Conservation (phyloP, 2,888 invertebrate genomes). For the Lasioglossum zephyrum region DNA sequence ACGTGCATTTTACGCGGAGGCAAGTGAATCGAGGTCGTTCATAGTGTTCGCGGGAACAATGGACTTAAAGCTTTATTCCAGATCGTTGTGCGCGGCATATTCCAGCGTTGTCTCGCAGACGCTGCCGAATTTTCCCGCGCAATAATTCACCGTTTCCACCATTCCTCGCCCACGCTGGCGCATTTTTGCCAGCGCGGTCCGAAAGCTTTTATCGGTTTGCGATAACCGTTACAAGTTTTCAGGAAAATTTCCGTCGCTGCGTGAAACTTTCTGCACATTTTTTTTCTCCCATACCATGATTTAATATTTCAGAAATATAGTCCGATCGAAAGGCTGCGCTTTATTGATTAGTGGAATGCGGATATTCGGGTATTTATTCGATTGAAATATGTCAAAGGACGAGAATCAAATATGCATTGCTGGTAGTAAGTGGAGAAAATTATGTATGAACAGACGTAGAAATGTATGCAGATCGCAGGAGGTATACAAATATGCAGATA, state of each 20-base stretch:
- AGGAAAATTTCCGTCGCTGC: slow-evolving; percentile 17
- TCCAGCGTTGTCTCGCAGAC: slow-evolving; percentile 22
- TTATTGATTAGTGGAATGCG: neutral
- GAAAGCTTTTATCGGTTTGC: slow-evolving; percentile 44
- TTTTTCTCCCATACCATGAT: neutral
- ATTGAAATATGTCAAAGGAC: neutral
- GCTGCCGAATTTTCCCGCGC: slow-evolving; percentile 39
- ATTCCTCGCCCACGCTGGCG: neutral
- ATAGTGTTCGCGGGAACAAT: slow-evolving; percentile 49
- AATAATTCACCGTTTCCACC: slow-evolving; percentile 20
- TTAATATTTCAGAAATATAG: neutral
- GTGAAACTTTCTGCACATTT: slow-evolving; percentile 4
- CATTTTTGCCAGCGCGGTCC: neutral
- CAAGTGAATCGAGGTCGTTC: slow-evolving; percentile 47
- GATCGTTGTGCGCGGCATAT: slow-evolving; percentile 32
- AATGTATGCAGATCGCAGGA: neutral
- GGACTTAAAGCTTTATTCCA: slow-evolving; percentile 32
- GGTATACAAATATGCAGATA: neutral
- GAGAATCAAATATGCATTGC: neutral
- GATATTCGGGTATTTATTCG: neutral
- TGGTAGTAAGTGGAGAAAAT: neutral
- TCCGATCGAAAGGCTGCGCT: neutral
- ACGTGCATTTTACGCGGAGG: slow-evolving; percentile 16
- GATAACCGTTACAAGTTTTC: slow-evolving; percentile 41
- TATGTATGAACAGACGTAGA: neutral